phyloP scores from a whole-genome alignment of 2,888 invertebrate species.

The Leptopilina myrica region DNA sequence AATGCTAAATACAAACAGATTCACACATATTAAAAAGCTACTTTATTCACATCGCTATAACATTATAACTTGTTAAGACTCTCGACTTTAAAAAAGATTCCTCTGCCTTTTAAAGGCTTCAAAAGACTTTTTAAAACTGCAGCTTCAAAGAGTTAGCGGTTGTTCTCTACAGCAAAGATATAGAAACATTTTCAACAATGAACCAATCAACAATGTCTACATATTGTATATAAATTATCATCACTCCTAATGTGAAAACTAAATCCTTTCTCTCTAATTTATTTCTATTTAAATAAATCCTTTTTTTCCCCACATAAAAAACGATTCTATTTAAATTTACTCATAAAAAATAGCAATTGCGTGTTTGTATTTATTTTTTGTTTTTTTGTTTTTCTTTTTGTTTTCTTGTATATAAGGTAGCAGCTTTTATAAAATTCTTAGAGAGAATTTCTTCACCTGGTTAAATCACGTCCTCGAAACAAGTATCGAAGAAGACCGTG shows the following conservation, averaged over 20 bases:
- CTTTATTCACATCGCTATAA: slow-evolving; percentile 16
- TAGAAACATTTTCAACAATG: background rate
- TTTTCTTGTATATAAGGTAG: no score
- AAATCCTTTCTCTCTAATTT: background rate
- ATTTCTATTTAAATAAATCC: no score
- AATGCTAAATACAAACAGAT: slow-evolving; percentile 13
- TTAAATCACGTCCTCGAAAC: slow-evolving; percentile 11
- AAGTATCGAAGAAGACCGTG: slow-evolving; percentile 26
- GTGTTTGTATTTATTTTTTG: no score
- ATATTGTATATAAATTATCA: background rate
- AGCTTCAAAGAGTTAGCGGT: slow-evolving; percentile 4
- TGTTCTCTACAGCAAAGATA: background rate
- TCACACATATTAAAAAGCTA: slow-evolving; percentile 38
- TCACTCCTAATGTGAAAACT: background rate
- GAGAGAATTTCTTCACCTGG: slow-evolving; percentile 16
- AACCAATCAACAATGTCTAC: background rate
- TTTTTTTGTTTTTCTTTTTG: no score
- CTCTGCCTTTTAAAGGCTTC: slow-evolving; percentile 25
- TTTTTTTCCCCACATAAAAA: no score
- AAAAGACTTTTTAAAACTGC: slow-evolving; percentile 6
- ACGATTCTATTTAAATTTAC: no score
- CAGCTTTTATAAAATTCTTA: background rate
- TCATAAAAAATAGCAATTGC: no score
- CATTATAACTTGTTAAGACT: slow-evolving; percentile 4
- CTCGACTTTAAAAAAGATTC: background rate